Evolutionary conservation across 1,140 invertebrate genomes (phyloP), one percentile per base, ranked within the genome.

Genomic region (Halictus rubicundus): DNA sequence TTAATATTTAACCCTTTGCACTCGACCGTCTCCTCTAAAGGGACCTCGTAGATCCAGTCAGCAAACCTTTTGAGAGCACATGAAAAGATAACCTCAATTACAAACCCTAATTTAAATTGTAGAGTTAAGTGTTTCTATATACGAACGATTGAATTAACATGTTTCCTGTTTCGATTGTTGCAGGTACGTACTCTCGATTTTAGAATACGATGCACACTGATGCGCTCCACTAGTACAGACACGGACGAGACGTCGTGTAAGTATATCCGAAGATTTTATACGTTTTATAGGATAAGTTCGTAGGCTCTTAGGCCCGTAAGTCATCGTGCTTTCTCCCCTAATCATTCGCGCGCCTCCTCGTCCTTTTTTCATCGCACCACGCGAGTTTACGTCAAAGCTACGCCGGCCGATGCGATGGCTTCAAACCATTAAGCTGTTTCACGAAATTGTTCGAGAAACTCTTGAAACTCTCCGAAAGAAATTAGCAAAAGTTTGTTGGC

Each of bases 141-240:
- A 46, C 1, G 9, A 46, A 46, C 9, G 6, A 46, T 46, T 46
- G 8, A 46, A 46, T 46, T 46, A 14, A 46, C 9, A 61, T 64
- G 10, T 25, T 46, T 25, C 12, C 10, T 60, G 27, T 73, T 57
- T 69, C n/a, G 23, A 78, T 42, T 87, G 66, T 87, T 87, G 9
- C 84, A 87, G 85, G 85, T 87, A 87, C 69, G 84, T 85, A 84
- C 54, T 4, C 42, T n/a, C 57, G 65, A 39, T 64, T 77, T 75
- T 60, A 75, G 21, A 57, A 80, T 60, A 66, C 72, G 57, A 73
- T 52, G 46, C 42, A 72, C 65, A 68, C 74, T 65, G 68, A 76
- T 72, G 72, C 68, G 73, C 70, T 60, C 78, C 57, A 59, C 37
- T 75, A 81, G 59, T 14, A 75, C 27, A 83, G 73, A 59, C 69